phyloP scores from a whole-genome alignment of 2,797 vertebrate species.

The Rallus crepitans region DNA sequence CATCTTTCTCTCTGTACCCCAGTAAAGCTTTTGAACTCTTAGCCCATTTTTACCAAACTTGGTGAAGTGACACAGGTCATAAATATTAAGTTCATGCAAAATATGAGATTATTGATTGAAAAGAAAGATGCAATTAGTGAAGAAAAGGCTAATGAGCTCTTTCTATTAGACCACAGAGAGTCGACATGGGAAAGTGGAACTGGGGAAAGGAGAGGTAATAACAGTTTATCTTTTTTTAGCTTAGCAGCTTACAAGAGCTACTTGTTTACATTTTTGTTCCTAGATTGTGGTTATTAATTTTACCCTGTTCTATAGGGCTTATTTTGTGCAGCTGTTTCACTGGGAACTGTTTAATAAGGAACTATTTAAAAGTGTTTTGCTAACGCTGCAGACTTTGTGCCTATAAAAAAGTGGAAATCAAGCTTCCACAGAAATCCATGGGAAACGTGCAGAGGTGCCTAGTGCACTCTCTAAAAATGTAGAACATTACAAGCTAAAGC shows the following conservation, averaged over 20 bases:
- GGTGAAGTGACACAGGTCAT: neutral
- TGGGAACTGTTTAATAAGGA: neutral
- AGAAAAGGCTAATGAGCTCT: neutral
- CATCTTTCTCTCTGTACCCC: neutral
- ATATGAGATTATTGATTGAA: neutral
- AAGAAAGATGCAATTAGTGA: neutral
- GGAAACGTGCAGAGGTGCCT: neutral
- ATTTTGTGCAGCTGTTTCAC: constrained; percentile 37
- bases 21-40: neutral
- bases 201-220: neutral
- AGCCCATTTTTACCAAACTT: neutral
- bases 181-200: neutral
- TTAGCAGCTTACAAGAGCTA: neutral
- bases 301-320: neutral
- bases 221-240: neutral
- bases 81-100: neutral
- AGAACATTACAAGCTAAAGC: neutral
- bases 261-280: constrained; percentile 11
- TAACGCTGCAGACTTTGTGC: constrained; percentile 15
- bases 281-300: constrained; percentile 6
- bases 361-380: constrained; percentile 15
- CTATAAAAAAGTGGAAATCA: constrained; percentile 25
- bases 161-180: neutral
- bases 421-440: neutral
- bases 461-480: neutral